These are phyloP conservation scores for Patella caerulea DNA, from an alignment of 2,888 invertebrate genomes.

Conservation along the genomic window DNA sequence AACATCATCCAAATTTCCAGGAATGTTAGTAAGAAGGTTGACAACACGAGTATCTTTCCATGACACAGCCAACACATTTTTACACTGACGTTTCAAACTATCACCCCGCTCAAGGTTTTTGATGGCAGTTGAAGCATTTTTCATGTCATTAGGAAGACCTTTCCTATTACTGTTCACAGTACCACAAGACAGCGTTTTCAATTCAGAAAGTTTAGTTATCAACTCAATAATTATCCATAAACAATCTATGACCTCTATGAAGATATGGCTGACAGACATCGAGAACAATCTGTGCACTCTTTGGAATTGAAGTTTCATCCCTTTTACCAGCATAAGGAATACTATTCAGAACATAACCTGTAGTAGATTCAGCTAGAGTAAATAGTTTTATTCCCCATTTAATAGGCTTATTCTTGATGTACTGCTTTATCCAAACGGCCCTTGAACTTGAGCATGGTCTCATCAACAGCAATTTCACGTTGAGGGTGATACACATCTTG, in stretches of 20 bases:
- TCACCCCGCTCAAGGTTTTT: too few species aligned
- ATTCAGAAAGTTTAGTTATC: background rate
- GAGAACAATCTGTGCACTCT: background rate
- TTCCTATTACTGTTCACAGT: background rate
- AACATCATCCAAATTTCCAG: background rate
- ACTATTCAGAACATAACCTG: background rate
- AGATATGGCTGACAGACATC: background rate
- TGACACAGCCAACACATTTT: background rate
- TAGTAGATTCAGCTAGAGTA: background rate
- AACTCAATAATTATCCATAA: background rate
- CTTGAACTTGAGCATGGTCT: background rate
- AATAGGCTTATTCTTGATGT: background rate
- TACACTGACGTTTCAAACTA: too few species aligned
- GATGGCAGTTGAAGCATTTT: background rate
- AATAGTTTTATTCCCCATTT: slow-evolving; percentile 5
- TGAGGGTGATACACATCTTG: background rate
- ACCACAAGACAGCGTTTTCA: background rate
- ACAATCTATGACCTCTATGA: background rate
- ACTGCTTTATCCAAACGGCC: slow-evolving; percentile 2
- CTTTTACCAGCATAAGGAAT: background rate
- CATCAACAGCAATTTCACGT: slow-evolving; percentile 9
- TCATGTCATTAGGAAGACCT: background rate
- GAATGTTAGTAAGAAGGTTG: background rate
- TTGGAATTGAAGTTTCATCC: background rate
- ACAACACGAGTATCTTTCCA: background rate